Conservation (phyloP, 2,888 invertebrate species). For the Amblyjoppa proteus region DNA sequence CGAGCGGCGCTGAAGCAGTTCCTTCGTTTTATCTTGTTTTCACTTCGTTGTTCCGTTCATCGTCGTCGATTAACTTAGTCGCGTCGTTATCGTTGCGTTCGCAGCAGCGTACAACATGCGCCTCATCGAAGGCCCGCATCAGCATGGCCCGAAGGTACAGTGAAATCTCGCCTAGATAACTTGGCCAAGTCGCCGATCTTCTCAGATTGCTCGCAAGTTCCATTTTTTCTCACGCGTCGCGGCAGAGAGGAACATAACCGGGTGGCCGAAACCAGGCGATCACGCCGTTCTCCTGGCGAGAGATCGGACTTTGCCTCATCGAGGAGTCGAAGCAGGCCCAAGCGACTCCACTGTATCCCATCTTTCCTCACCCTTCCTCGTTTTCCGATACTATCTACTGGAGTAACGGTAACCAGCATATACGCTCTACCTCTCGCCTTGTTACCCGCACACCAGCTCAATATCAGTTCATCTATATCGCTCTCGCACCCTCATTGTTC, state of each 20-base stretch:
- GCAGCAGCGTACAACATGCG: background rate
- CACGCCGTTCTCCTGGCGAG: background rate
- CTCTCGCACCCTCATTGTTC: slow-evolving; percentile 59
- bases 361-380: slow-evolving; percentile 26
- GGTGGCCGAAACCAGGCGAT: background rate
- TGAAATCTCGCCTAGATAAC: background rate
- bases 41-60: background rate
- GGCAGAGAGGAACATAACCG: too few species aligned
- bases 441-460: background rate
- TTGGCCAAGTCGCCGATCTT: too few species aligned
- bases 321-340: background rate
- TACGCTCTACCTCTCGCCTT: slow-evolving; percentile 11
- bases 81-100: background rate
- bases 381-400: slow-evolving; percentile 34
- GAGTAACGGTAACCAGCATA: slow-evolving; percentile 2
- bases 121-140: background rate
- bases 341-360: background rate
- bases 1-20: background rate
- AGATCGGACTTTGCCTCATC: background rate
- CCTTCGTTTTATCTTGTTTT: background rate
- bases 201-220: too few species aligned
- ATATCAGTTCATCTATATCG: slow-evolving; percentile 14
- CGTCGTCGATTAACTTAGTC: background rate
- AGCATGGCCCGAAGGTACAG: background rate
- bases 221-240: too few species aligned